Base-by-base conservation (phyloP, 1,140 invertebrate species). In the Musca domestica region DNA sequence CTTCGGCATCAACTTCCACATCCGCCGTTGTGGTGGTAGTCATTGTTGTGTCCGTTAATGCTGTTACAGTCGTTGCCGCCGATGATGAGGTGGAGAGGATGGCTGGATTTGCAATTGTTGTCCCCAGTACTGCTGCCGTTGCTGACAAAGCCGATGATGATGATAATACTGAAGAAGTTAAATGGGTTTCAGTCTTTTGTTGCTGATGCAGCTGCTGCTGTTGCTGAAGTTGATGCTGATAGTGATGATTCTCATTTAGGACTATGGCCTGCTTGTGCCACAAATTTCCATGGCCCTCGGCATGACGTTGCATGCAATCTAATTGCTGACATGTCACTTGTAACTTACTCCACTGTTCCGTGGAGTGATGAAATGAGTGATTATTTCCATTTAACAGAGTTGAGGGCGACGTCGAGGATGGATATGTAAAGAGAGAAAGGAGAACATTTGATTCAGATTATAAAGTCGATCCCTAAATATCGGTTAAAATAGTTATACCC, bases 251-350 rank as follows among this genome's bases (percentile, higher is more conserved):
- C 67, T 80, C 76, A 75, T 76, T 77, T 72, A 80, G 67, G 67
- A 76, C 74, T 66, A 74, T 78, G 68, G 79, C 75, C 70, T 81
- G 79, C 69, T 78, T 76, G 17, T 73, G 79, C 78, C 78, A 81
- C 67, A 81, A 78, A 74, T 81, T 74, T 14, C 76, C 76, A 74
- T 76, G 77, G 61, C 78, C 78, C 70, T 81, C 78, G 71, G 78
- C 78, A 66, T 81, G 78, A 54, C 76, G 75, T 67, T 79, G 77
- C 76, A 81, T 78, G 70, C 79, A 81, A 72, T 81, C 76, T 71
- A 78, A 74, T 77, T 80, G 79, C 71, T 81, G 79, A 71, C 78
- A 78, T 73, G 79, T 80, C 71, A 77, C 70, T 76, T 78, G 74
- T 70, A 81, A 76, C 74, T 81, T 80, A 67, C 77, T 80, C 80